Evolutionary conservation across 2,888 invertebrate genomes (phyloP).

Genomic region (Bimastos eiseni): DNA sequence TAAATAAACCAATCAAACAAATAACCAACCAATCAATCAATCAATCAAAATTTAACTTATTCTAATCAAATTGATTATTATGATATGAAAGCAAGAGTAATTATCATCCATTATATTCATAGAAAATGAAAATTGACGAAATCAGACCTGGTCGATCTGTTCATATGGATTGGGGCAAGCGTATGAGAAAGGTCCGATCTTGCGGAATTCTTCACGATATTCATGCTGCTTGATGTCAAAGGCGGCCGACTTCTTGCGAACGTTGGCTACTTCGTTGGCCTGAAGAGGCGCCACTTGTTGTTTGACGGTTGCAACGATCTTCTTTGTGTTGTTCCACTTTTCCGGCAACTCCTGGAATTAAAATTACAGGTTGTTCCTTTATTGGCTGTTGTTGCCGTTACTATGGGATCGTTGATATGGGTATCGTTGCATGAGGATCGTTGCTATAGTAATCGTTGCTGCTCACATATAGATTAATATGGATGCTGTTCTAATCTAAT

Average conservation of each 20-base stretch:
- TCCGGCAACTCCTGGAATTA: conserved; percentile 81
- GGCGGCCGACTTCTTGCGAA: conserved; percentile 80
- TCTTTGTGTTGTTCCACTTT: conserved; percentile 92
- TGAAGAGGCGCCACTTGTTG: conserved; percentile 93
- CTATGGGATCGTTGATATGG: not conserved
- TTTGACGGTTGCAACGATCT: conserved; percentile 84
- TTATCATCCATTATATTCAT: not conserved
- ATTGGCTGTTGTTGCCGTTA: not conserved
- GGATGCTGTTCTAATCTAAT: not conserved
- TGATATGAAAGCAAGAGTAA: too few relatives aligned
- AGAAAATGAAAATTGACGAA: not conserved
- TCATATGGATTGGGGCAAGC: conserved; percentile 59
- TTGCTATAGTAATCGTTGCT: not conserved
- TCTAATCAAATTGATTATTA: too few relatives aligned
- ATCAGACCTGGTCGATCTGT: conserved; percentile 52
- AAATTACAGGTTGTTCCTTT: conserved; percentile 57
- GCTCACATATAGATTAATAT: too few relatives aligned
- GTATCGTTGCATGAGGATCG: conserved; percentile 59
- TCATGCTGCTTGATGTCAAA: conserved; percentile 81
- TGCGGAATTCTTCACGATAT: conserved; percentile 84
- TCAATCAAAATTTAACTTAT: too few relatives aligned
- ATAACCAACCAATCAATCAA: too few relatives aligned
- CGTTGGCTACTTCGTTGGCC: conserved; percentile 88
- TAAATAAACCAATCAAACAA: too few relatives aligned
- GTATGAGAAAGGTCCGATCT: conserved; percentile 61